phyloP scores from a whole-genome alignment of 2,888 invertebrate species.

The Girardia tigrina region DNA sequence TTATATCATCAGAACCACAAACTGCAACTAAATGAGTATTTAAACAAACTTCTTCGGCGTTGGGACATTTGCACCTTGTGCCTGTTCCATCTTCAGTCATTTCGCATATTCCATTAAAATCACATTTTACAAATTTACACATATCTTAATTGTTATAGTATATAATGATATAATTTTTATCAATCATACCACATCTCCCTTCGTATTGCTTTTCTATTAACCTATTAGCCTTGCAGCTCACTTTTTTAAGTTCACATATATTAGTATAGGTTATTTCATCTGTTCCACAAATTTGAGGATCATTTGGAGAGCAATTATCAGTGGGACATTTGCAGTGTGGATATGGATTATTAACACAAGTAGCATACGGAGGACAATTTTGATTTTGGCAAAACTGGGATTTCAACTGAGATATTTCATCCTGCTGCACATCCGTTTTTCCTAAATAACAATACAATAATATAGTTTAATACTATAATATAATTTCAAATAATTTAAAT shows the following conservation, averaged over 20 bases:
- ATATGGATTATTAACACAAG: not conserved
- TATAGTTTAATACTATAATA: too few relatives aligned
- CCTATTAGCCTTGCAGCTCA: not conserved
- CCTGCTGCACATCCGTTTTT: not conserved
- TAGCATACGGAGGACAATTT: not conserved
- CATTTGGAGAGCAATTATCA: not conserved
- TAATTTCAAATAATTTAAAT: too few relatives aligned
- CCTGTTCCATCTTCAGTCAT: not conserved
- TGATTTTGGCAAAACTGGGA: not conserved
- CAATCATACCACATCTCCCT: not conserved
- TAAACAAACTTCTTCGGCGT: not conserved
- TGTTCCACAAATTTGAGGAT: not conserved
- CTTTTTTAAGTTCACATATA: not conserved
- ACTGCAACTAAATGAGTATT: conserved; percentile 54
- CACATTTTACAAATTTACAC: not conserved
- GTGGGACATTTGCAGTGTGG: not conserved
- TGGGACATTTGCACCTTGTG: not conserved
- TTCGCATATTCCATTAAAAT: not conserved
- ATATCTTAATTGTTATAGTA: not conserved
- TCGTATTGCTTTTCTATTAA: not conserved
- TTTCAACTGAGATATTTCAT: not conserved
- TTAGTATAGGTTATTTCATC: not conserved
- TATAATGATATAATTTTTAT: not conserved
- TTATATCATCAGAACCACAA: conserved; percentile 71
- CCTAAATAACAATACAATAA: too few relatives aligned